These are phyloP conservation scores for Patella ulyssiponensis DNA, from an alignment of 2,888 invertebrate genomes.

Conservation along the genomic window DNA sequence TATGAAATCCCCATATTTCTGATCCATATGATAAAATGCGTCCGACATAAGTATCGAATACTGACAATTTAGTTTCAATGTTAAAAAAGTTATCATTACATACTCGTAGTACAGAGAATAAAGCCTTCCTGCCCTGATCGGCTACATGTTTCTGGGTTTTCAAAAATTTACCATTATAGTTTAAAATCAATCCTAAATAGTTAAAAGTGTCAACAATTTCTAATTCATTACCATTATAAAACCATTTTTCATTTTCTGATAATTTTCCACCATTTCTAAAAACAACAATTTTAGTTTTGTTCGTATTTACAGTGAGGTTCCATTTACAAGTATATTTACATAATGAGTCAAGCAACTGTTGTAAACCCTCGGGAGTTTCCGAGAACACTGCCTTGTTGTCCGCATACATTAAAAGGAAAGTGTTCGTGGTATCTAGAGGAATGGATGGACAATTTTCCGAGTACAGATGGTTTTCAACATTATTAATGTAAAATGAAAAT, in stretches of 20 bases:
- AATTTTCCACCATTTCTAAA: not conserved
- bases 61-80: slow-evolving; percentile 7
- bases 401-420: not conserved
- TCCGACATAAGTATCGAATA: slow-evolving; percentile 21
- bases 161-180: slow-evolving; percentile 28
- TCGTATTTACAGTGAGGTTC: not conserved
- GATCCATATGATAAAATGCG: slow-evolving; percentile 15
- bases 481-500: not conserved
- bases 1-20: slow-evolving; percentile 27
- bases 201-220: slow-evolving; percentile 17
- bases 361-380: not conserved
- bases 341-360: not conserved
- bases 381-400: not conserved
- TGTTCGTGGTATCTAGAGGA: not conserved
- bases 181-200: slow-evolving; percentile 14
- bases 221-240: not conserved
- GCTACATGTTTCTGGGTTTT: slow-evolving; percentile 26
- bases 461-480: not conserved
- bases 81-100: slow-evolving; percentile 14
- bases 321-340: not conserved
- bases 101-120: not conserved
- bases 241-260: not conserved
- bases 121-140: slow-evolving; percentile 18
- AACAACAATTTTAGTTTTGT: not conserved
- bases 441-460: not conserved